Conservation (phyloP, 2,888 invertebrate genomes). For the Polylopha cassiicola region DNA sequence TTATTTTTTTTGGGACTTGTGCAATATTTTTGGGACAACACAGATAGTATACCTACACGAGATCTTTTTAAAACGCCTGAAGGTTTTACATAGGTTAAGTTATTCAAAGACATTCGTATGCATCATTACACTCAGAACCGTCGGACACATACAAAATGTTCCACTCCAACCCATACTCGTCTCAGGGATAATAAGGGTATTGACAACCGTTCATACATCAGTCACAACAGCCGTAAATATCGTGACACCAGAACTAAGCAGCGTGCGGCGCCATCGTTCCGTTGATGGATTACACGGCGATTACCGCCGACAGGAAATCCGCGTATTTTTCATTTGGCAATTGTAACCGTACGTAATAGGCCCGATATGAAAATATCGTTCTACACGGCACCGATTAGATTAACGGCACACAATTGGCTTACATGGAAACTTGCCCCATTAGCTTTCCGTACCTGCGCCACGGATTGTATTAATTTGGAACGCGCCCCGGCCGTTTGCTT, state of each 20-base stretch:
- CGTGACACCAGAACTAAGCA: constrained; percentile 49
- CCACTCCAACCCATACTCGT: constrained; percentile 14
- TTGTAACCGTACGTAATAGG: constrained; percentile 45
- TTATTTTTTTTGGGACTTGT: no score
- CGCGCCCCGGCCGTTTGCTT: constrained; percentile 50
- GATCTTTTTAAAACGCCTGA: no score
- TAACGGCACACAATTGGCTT: constrained; percentile 69
- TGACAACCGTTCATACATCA: constrained; percentile 50
- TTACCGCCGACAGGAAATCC: constrained; percentile 69
- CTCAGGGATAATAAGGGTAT: constrained; percentile 45
- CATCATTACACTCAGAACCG: no score
- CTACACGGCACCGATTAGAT: constrained; percentile 72
- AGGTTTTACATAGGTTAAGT: no score
- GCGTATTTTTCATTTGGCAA: constrained; percentile 74
- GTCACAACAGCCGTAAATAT: constrained; percentile 41
- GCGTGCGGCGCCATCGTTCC: constrained; percentile 42
- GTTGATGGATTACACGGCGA: constrained; percentile 71
- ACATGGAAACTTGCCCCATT: constrained; percentile 65
- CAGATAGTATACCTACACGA: no score
- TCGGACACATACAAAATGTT: no score
- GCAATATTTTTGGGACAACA: no score
- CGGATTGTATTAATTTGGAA: constrained; percentile 61
- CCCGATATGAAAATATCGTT: constrained; percentile 63
- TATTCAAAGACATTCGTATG: no score
- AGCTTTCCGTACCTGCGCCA: constrained; percentile 48